Conservation (phyloP, 1,140 invertebrate genomes). For the Cotesia typhae region DNA sequence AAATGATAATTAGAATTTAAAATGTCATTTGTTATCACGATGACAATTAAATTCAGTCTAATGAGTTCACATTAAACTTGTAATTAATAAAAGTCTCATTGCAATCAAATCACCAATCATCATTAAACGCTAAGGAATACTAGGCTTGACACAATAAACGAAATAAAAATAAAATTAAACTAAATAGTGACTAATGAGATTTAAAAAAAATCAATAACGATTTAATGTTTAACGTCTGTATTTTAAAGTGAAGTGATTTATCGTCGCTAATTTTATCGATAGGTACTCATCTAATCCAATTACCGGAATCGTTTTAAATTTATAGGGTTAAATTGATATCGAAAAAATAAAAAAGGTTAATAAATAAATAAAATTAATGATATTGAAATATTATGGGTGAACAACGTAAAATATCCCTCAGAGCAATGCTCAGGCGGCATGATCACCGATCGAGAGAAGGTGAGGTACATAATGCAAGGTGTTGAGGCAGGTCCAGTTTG, state of each 20-base stretch:
- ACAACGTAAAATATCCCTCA: constrained; percentile 4
- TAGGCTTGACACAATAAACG: too few species aligned
- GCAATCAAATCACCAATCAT: too few species aligned
- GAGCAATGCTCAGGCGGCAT: constrained; percentile 15
- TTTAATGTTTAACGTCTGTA: not conserved
- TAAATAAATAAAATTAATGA: constrained; percentile 3
- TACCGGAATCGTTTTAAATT: constrained; percentile 56
- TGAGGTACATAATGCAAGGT: constrained; percentile 56
- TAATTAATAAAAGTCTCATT: too few species aligned
- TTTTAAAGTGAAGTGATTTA: constrained; percentile 5
- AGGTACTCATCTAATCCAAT: constrained; percentile 62
- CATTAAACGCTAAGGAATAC: too few species aligned
- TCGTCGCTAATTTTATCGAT: constrained; percentile 30
- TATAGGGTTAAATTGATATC: constrained; percentile 47
- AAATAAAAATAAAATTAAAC: too few species aligned
- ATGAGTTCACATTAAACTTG: too few species aligned
- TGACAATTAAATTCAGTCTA: too few species aligned
- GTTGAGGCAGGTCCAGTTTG: constrained; percentile 54
- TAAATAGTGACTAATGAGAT: not conserved
- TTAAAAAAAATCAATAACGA: not conserved
- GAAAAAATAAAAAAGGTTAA: not conserved
- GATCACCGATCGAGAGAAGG: not conserved
- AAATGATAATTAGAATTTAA: too few species aligned
- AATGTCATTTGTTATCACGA: too few species aligned
- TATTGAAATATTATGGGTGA: not conserved